Conservation (phyloP, 2,797 vertebrate species). For the Hydrolagus colliei region DNA sequence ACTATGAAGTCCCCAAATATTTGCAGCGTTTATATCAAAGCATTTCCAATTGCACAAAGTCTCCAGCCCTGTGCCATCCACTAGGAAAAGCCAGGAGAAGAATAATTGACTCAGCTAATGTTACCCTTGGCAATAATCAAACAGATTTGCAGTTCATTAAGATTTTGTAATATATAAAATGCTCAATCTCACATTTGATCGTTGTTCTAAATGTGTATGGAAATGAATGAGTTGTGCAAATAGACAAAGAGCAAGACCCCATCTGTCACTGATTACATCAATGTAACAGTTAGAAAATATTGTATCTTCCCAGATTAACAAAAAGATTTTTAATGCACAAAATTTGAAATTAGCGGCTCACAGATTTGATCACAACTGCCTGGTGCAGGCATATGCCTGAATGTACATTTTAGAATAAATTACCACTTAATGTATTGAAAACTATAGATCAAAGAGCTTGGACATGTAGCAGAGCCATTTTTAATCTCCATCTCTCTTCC, state of each 20-base stretch:
- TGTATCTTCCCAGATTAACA: background rate
- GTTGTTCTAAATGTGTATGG: conserved; percentile 48
- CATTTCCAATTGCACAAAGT: conserved; percentile 39
- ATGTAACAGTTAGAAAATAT: background rate
- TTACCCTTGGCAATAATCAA: conserved; percentile 65
- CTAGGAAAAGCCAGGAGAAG: conserved; percentile 61
- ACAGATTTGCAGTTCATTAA: conserved; percentile 62
- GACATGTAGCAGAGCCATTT: too few species aligned
- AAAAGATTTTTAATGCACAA: background rate
- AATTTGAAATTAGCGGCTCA: conserved; percentile 15
- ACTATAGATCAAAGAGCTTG: too few species aligned
- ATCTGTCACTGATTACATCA: background rate
- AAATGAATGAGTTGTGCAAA: conserved; percentile 49
- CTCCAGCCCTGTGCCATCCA: conserved; percentile 60
- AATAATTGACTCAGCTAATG: conserved; percentile 71
- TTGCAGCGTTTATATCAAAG: background rate
- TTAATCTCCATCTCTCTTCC: too few species aligned
- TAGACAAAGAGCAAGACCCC: conserved; percentile 23
- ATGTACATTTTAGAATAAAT: background rate
- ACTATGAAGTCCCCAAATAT: background rate
- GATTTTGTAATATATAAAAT: conserved; percentile 34
- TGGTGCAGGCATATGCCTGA: background rate
- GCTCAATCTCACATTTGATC: conserved; percentile 55
- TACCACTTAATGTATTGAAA: background rate
- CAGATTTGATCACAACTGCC: background rate